Evolutionary conservation across 2,113 vertebrate species (phyloP), one percentile per base, ranked within the genome.

Genomic region (Andinoacara biseriatus): DNA sequence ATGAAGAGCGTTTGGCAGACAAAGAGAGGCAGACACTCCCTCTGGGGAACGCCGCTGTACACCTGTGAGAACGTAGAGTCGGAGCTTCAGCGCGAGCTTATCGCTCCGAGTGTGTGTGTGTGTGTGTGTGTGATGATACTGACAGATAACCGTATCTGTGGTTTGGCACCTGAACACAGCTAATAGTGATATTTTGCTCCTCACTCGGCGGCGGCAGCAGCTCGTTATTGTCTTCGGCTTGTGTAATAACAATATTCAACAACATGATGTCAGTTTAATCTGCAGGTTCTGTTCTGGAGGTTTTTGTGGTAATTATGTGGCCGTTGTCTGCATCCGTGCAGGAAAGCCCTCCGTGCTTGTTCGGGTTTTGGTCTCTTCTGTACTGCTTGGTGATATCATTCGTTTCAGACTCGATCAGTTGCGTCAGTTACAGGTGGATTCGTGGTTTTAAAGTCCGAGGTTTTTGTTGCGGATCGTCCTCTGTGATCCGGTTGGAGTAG

Each of bases 81-180:
- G 67, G 65, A 86, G 56, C 57, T 52, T 80, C 60, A 76, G 54
- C 59, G 49, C 38, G 69, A 81, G 86, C 65, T 81, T 88, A 78
- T 82, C 82, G 10, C 58, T 52, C 26, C 11, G 2, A n/a, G 76
- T 77, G 78, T 78, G 63, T 58, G 13, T 78, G 60, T 83, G 69
- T 56, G 72, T 11, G 83, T 33, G 31, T 33, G 31, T 33, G 31
- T 33, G 31, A 43, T 76, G 75, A 56, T 61, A 26, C 65, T 77
- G 86, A 65, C 75, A 87, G 85, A 89, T 80, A 81, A 67, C 63
- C 56, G 72, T 76, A 31, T 78, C 77, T 86, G 87, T 80, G 91
- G 91, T 86, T 86, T 82, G 76, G 79, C 88, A 87, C 85, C 88
- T 90, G 85, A 84, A 87, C 72, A 63, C 67, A 58, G 78, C 31